Base-by-base conservation (phyloP, 2,888 invertebrate genomes). In the Synanthedon myopaeformis region DNA sequence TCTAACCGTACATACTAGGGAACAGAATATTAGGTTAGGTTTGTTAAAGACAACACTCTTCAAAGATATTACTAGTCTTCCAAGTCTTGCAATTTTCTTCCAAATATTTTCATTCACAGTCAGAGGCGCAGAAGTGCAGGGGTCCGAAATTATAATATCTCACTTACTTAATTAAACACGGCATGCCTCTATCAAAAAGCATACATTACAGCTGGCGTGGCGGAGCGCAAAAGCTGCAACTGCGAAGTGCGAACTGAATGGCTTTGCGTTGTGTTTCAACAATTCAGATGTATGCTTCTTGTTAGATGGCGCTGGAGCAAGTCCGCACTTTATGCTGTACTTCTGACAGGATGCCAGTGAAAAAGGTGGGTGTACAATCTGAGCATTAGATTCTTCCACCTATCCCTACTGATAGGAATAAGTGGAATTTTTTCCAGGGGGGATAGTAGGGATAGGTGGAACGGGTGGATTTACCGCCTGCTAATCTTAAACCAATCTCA, bases 211-310 rank as follows among this genome's bases (percentile, higher is more conserved):
- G 63, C 62, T 68, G 58, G 64, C 72, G 57, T 54, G 68, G 81
- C 82, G 79, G 69, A 62, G 54, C 69, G 81, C 83, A 79, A 70
- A 63, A 54, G 60, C 63, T 76, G 78, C 79, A 64, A 61, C 59
- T 76, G 83, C 83, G 82, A 64, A 61, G 58, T 76, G 83, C 83
- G 82, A 84, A 70, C 65, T 79, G 64, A 74, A 75, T 74, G 62
- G 79, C 80, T 79, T 65, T 72, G 80, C 81, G 74, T 78, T 71
- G 64, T 68, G 58, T 60, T 66, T 62, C 67, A 19, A 67, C 68
- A 64, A 72, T 60, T 70, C 63, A 70, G 69, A 65, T 73, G 77
- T 76, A 76, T 77, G 79, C 78, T 76, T 79, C 76, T 78, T 80
- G 80, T 68, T 82, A 79, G 80, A 78, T 80, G 75, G 69, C 65